Evolutionary conservation across 2,888 invertebrate species (phyloP), one percentile per base, ranked within the genome.

Genomic region (Auanema freiburgensis): DNA sequence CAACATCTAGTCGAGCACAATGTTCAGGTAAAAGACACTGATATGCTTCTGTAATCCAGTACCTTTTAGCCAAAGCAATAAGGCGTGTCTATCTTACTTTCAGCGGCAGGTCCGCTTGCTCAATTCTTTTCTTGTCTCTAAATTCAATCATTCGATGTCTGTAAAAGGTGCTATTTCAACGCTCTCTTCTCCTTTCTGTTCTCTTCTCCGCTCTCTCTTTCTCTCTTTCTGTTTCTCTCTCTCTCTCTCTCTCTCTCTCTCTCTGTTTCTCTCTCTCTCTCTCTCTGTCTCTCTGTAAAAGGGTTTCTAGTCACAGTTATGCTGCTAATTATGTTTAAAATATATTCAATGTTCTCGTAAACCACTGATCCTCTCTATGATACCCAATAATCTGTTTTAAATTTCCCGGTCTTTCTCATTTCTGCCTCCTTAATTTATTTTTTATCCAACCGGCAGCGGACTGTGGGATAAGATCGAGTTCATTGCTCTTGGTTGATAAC

Each of bases 251-350:
- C 33, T 3, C 33, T 33, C 33, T 33, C 33, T 33, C 33, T 33
- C 8, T 33, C 33, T 21, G 4, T 46, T 10, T 21, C 16, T 16
- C 46, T 46, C 46, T 46, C 46, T 46, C 46, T 46, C 46, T 46
- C 46, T 46, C 21, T 46, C 46, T 46, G 4, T 46, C 46, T 46
- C 46, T 46, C 21, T 18, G 16, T 46, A 16, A 5, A 46, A 46
- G 46, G 46, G 46, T 46, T 21, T 16, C 46, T 46, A 46, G 46
- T 46, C 46, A 46, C 46, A 46, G 46, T 46, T 46, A 18, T 46
- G 21, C 46, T 46, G 16, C 21, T 46, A 5, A 18, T 33, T 5
- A 5, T 33, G 33, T 33, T 33, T 33, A 33, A 33, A 33, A 33
- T 33, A 33, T 33, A 33, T 33, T 8, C 33, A 33, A 33, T 33